phyloP scores from a whole-genome alignment of 1,140 invertebrate species.

The Drosophila kurseongensis region DNA sequence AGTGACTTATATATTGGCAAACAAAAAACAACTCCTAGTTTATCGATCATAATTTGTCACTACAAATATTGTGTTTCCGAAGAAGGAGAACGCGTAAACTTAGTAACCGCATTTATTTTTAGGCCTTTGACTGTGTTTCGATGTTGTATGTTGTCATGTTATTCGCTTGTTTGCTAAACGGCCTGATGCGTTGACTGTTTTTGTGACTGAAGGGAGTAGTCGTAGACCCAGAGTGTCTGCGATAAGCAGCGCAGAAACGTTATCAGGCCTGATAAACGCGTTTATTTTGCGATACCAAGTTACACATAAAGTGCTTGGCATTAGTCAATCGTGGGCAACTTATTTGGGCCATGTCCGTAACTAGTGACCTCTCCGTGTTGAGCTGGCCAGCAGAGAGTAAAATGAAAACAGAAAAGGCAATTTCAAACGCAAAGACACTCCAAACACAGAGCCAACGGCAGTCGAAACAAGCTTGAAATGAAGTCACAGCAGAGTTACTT shows the following conservation, averaged over 20 bases:
- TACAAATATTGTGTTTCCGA: conserved; percentile 1
- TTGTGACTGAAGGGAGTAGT: conserved; percentile 8
- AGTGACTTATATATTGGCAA: conserved; percentile 10
- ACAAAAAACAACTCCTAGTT: background rate
- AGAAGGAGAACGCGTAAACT: background rate
- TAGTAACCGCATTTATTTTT: conserved; percentile 25
- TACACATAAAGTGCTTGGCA: conserved; percentile 24
- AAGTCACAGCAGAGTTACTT: conserved; percentile 60
- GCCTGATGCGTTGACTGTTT: conserved; percentile 18
- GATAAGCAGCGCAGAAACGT: conserved; percentile 41
- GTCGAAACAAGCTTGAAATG: conserved; percentile 60
- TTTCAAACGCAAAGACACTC: conserved; percentile 48
- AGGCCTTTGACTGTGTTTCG: conserved; percentile 17
- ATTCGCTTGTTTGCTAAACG: conserved; percentile 13
- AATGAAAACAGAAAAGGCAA: conserved; percentile 65
- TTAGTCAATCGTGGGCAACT: conserved; percentile 66
- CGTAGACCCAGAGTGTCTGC: conserved; percentile 16
- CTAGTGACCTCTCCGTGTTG: conserved; percentile 62
- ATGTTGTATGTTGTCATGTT: conserved; percentile 24
- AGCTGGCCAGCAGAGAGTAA: conserved; percentile 69
- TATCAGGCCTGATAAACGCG: conserved; percentile 52
- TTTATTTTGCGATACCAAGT: conserved; percentile 20
- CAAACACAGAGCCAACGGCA: conserved; percentile 30
- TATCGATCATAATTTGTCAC: conserved; percentile 31
- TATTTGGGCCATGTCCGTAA: conserved; percentile 62